Conservation (phyloP, 2,113 vertebrate genomes). For the Sebastes schlegelii region DNA sequence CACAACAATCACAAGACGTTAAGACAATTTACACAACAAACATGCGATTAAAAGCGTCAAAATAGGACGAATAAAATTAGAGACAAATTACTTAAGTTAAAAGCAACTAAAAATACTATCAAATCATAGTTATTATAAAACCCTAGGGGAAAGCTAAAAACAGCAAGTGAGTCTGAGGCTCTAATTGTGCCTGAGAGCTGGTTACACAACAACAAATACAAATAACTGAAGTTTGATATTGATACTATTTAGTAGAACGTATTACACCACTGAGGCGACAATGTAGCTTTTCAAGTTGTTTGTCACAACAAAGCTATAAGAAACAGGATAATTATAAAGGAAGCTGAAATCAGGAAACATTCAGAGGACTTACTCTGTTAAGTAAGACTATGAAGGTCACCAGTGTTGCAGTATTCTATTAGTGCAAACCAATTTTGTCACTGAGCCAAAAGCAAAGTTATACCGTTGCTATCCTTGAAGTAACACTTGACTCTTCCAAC, state of each 20-base stretch:
- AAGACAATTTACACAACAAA: no score
- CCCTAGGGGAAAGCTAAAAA: no score
- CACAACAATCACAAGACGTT: no score
- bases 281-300: not conserved
- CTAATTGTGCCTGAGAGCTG: no score
- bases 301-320: not conserved
- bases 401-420: slow-evolving; percentile 48
- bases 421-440: slow-evolving; percentile 66
- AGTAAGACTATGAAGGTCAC: slow-evolving; percentile 58
- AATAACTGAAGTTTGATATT: not conserved
- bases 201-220: not conserved
- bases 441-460: slow-evolving; percentile 68
- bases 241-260: not conserved
- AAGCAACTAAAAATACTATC: no score
- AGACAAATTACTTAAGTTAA: no score
- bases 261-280: not conserved
- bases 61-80: no score
- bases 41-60: no score
- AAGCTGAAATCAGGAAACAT: not conserved
- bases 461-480: slow-evolving; percentile 74
- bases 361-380: slow-evolving; percentile 12
- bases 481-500: slow-evolving; percentile 58
- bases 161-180: no score
- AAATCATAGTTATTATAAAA: no score
- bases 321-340: not conserved